phyloP scores from a whole-genome alignment of 1,140 invertebrate genomes.

The Rhagoletis zephyria region DNA sequence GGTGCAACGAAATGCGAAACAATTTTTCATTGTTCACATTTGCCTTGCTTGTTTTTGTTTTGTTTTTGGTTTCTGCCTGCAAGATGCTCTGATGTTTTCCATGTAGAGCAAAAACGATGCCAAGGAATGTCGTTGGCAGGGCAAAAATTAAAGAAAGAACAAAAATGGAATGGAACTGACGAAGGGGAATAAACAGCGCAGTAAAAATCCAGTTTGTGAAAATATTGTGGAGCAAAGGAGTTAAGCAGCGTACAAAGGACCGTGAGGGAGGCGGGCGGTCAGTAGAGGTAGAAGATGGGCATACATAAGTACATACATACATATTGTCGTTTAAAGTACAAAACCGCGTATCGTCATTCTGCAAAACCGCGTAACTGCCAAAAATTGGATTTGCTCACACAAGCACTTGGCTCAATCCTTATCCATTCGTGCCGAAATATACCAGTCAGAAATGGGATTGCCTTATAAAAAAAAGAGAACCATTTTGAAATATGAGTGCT shows the following conservation, averaged over 20 bases:
- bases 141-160: not conserved
- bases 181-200: conserved; percentile 9
- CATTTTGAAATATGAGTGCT: no score
- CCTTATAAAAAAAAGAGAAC: no score
- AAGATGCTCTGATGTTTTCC: conserved; percentile 11
- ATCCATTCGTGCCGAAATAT: no score
- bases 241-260: not conserved
- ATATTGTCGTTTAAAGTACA: no score
- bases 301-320: no score
- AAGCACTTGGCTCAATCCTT: no score
- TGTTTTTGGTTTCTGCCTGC: not conserved
- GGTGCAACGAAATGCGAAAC: conserved; percentile 27
- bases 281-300: not conserved
- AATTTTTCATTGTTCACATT: conserved; percentile 41
- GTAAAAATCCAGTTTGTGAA: conserved; percentile 19
- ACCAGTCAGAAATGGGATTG: no score
- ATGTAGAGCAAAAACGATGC: not conserved
- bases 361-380: no score
- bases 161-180: not conserved
- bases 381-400: no score
- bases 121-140: conserved; percentile 14
- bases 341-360: no score
- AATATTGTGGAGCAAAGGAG: conserved; percentile 26
- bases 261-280: not conserved
- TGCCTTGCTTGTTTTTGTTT: not conserved